Evolutionary conservation across 2,888 invertebrate species (phyloP), one percentile per base, ranked within the genome.

Genomic region (Cosmopolites sordidus): DNA sequence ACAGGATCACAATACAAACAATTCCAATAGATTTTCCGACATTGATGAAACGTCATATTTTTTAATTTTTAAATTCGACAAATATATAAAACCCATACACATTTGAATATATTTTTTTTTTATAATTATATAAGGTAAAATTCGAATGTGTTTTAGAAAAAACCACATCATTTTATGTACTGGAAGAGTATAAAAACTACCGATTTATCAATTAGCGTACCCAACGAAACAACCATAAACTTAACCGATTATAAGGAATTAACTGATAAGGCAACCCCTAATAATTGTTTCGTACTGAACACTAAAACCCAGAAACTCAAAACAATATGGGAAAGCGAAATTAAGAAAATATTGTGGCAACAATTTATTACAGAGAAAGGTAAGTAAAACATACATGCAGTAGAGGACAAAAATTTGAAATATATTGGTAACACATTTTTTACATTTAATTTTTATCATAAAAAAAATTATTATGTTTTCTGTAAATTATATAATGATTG

Each of bases 321-420:
- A 57, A 60, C 63, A 30, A 50, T 60, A 6, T 71, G 71, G 71
- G 64, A 63, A 9, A 54, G 62, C 8, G 48, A 60, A 16, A 67
- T 71, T 22, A 64, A 68, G 43, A 59, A 62, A 16, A 62, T 62
- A 30, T 55, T 71, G 16, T 70, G 70, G 70, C 50, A 64, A 27
- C 70, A 71, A 58, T 56, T 71, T 12, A 40, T 62, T 27, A 59
- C 60, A 58, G 65, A 58, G 12, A 70, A 67, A 68, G 66, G 70
- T 71, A 15, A 33, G 33, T 33, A 11, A 12, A 12, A 33, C 33
- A n/a, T n/a, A n/a, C n/a, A n/a, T n/a, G n/a, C n/a, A n/a, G n/a
- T n/a, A n/a, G n/a, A n/a, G n/a, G n/a, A n/a, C n/a, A n/a, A n/a
- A n/a, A n/a, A n/a, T n/a, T n/a, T n/a, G n/a, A n/a, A n/a, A n/a